Base-by-base conservation (phyloP, 2,888 invertebrate species). In the Lochmaea capreae region DNA sequence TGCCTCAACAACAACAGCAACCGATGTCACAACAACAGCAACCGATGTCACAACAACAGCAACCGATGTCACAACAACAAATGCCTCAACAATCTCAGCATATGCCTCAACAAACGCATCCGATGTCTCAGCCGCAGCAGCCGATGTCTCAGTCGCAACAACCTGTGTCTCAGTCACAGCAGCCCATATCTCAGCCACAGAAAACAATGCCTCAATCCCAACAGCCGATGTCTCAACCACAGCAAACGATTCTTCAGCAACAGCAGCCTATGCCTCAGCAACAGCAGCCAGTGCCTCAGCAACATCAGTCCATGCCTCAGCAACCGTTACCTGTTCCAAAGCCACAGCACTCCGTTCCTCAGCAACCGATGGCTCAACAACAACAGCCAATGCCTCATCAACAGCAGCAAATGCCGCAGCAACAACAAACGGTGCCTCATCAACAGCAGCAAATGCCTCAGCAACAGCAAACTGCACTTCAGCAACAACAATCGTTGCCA, bases 341-440 rank as follows among this genome's bases (percentile, higher is more conserved):
- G 43, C 16, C 22, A 33, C 61, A 33, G 11, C 61, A 46, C 14
- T 6, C 65, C 2, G 12, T 33, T 0, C 11, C 65, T 6, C 54
- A 54, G 14, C 67, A 39, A 12, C 71, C 22, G 11, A 33, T 49
- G 49, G 11, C 65, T 18, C 65, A 65, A 14, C 65, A 65, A 65
- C 43, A 65, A 18, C 65, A 65, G 16, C 9, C 14, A 9, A 18
- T 54, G 12, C 22, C 52, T 4, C 22, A 14, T 16, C 65, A 49
- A 62, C 77, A 71, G 63, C 76, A 68, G 67, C 54, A 54, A 16
- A 42, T 74, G 62, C 61, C 71, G 67, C 74, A 76, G 65, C 67
- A 74, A 75, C 22, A 78, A 71, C 49, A 74, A 75, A 59, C 72
- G 63, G 72, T 76, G 66, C 71, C 71, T 22, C 67, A 63, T 65